Percentiles rank a stretch among this genome's conserved stretches.
Conservation (phyloP, 2,113 vertebrate species). For the Nycticebus coucang region DNA sequence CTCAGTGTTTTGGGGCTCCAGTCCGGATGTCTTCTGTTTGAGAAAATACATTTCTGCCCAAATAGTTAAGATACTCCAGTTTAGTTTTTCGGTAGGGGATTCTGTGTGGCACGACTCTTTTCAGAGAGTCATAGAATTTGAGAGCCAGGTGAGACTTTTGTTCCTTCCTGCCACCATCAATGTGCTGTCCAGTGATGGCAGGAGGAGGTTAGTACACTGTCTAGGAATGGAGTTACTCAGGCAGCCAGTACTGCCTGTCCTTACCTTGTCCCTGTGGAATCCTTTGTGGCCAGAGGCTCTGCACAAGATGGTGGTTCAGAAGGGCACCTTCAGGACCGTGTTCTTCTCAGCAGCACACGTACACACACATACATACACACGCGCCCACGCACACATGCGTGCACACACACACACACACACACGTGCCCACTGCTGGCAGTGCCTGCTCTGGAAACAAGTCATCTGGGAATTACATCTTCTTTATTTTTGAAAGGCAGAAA, state of each 20-base stretch:
- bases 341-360: rapidly evolving
- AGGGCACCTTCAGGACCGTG: rapidly evolving
- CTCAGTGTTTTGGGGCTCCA: background rate
- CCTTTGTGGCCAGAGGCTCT: background rate
- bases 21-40: background rate
- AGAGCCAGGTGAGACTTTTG: background rate
- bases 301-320: rapidly evolving
- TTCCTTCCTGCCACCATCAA: background rate
- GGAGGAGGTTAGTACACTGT: background rate
- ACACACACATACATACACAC: background rate
- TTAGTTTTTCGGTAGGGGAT: background rate
- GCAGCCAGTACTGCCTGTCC: background rate
- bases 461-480: background rate
- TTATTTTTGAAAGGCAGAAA: background rate
- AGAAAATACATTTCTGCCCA: background rate
- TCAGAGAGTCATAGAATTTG: background rate
- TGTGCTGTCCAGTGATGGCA: rapidly evolving
- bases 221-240: background rate
- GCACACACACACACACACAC: too few relatives aligned
- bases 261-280: background rate
- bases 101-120: background rate
- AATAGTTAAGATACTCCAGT: background rate
- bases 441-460: background rate
- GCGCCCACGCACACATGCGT: too few relatives aligned
- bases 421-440: background rate